Evolutionary conservation across 1,140 invertebrate genomes (phyloP).

Genomic region (Conus betulinus): DNA sequence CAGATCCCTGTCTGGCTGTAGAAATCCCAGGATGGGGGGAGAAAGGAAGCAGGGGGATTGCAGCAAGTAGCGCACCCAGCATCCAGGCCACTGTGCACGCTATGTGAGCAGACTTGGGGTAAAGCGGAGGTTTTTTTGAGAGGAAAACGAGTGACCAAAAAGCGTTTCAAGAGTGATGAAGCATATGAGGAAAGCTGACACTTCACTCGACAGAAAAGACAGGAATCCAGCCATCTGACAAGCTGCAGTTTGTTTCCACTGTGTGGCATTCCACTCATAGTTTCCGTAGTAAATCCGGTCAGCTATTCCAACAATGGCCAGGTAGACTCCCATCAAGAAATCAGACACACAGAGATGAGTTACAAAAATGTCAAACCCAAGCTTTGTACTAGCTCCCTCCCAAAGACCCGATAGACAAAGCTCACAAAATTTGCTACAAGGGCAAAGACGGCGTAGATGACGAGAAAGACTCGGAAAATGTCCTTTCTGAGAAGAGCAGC

Average conservation of each 20-base stretch:
- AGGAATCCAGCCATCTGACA: constrained; percentile 63
- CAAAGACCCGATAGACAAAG: constrained; percentile 41
- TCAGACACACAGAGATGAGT: constrained; percentile 61
- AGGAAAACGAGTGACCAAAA: constrained; percentile 59
- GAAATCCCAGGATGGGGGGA: constrained; percentile 41
- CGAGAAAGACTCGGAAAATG: constrained; percentile 41
- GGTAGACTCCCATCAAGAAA: constrained; percentile 67
- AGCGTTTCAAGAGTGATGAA: constrained; percentile 56
- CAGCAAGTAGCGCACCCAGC: constrained; percentile 36
- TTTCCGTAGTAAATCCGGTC: constrained; percentile 56
- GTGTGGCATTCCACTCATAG: constrained; percentile 53
- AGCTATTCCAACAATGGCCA: constrained; percentile 62
- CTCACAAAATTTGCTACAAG: constrained; percentile 49
- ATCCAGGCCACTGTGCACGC: constrained; percentile 31
- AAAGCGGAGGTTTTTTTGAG: constrained; percentile 42
- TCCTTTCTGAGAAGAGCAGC: constrained; percentile 42
- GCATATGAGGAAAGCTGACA: constrained; percentile 57
- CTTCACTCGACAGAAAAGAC: constrained; percentile 60
- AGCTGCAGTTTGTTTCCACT: constrained; percentile 53
- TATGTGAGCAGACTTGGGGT: constrained; percentile 15
- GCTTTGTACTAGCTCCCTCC: constrained; percentile 32
- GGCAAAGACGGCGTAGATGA: constrained; percentile 43
- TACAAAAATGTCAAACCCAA: constrained; percentile 48
- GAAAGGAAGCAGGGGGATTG: constrained; percentile 38
- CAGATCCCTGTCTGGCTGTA: constrained; percentile 53